A percentile compares a stretch with the other conserved stretches of the same genome.
phyloP scores from a whole-genome alignment of 2,888 invertebrate genomes.

The Girardia tigrina region DNA sequence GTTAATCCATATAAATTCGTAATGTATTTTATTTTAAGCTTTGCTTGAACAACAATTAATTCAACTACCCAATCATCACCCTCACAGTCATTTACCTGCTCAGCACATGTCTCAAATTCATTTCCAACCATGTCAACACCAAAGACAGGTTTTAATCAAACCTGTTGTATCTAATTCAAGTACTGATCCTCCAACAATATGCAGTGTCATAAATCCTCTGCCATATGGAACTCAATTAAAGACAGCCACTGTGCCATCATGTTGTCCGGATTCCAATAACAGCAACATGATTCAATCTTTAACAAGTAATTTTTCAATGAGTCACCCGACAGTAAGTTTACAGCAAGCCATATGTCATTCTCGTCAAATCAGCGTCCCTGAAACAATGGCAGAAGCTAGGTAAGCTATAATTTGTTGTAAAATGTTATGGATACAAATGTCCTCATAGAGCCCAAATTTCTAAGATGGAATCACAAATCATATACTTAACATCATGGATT shows the following conservation, averaged over 20 bases:
- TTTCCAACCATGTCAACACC: conserved; percentile 6
- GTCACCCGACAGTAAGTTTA: neutral
- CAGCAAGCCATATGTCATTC: conserved; percentile 17
- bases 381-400: neutral
- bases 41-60: neutral
- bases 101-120: neutral
- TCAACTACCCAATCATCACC: conserved; percentile 15
- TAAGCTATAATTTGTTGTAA: neutral
- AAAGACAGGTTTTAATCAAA: neutral
- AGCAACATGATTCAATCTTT: neutral
- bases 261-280: neutral
- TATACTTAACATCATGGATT: conserved; percentile 19
- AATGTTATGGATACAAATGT: neutral
- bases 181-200: neutral
- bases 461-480: conserved; percentile 40
- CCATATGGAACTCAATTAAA: neutral
- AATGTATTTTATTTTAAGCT: neutral
- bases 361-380: neutral
- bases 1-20: too few species aligned
- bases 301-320: neutral
- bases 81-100: neutral
- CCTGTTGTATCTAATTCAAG: neutral
- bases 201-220: neutral
- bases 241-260: neutral
- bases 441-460: conserved; percentile 21